Evolutionary conservation across 2,113 vertebrate genomes (phyloP).

Genomic region (Sebastes schlegelii): DNA sequence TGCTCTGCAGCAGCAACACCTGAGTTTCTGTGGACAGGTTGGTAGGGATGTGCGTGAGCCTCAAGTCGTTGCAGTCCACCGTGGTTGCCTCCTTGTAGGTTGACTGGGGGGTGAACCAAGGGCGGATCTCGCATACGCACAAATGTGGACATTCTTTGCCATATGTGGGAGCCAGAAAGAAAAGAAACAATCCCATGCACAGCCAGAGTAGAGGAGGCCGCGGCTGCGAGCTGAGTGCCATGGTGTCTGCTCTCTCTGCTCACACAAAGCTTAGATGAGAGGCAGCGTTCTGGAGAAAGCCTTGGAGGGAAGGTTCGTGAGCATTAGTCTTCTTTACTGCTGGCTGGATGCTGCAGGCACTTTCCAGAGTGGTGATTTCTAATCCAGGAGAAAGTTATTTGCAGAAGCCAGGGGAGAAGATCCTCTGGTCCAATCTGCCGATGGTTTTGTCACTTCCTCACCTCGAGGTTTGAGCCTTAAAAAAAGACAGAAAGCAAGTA

Average conservation of each 20-base stretch:
- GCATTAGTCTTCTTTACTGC: slow-evolving; percentile 56
- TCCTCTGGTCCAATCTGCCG: slow-evolving; percentile 54
- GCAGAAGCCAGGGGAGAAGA: slow-evolving; percentile 38
- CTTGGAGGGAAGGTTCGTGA: slow-evolving; percentile 46
- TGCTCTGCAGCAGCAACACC: slow-evolving; percentile 96
- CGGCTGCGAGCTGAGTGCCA: slow-evolving; percentile 77
- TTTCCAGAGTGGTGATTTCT: slow-evolving; percentile 23
- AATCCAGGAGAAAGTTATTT: slow-evolving; percentile 28
- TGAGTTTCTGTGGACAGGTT: slow-evolving; percentile 95
- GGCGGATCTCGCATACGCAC: slow-evolving; percentile 96
- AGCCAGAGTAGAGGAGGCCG: slow-evolving; percentile 76
- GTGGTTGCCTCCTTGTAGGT: slow-evolving; percentile 96
- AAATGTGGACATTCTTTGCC: slow-evolving; percentile 92
- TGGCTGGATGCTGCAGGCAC: not conserved
- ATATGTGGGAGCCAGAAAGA: slow-evolving; percentile 76
- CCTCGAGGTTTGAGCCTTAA: slow-evolving; percentile 73
- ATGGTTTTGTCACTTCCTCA: slow-evolving; percentile 28
- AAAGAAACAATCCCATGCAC: slow-evolving; percentile 81
- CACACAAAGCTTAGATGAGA: slow-evolving; percentile 56
- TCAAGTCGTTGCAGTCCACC: slow-evolving; percentile 97
- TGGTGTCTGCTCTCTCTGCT: slow-evolving; percentile 75
- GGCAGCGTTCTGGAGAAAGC: slow-evolving; percentile 48
- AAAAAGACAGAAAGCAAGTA: slow-evolving; percentile 72
- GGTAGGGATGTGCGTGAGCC: slow-evolving; percentile 91
- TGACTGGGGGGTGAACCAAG: slow-evolving; percentile 98